phyloP scores from a whole-genome alignment of 2,797 vertebrate species.

The Syndactyla subalaris region DNA sequence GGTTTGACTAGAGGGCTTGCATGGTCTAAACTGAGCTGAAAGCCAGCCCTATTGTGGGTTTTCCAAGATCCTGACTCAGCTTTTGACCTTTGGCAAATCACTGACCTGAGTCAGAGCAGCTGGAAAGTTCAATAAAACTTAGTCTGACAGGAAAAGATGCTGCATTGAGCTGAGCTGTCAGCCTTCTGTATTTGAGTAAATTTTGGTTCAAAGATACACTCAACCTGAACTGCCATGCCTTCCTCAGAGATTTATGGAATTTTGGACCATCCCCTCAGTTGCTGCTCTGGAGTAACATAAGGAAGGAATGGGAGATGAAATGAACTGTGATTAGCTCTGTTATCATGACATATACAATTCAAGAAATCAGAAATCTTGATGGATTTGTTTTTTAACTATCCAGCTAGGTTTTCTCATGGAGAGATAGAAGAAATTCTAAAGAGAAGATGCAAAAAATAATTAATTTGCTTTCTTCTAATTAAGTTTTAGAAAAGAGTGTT shows the following conservation, averaged over 20 bases:
- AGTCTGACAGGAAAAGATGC: constrained; percentile 17
- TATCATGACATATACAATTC: background rate
- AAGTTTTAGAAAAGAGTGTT: background rate
- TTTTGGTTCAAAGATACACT: constrained; percentile 19
- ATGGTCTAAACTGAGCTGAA: background rate
- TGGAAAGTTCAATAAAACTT: constrained; percentile 44
- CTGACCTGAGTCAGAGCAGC: constrained; percentile 51
- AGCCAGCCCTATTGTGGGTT: constrained; percentile 19
- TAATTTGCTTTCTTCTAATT: background rate
- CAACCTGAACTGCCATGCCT: background rate
- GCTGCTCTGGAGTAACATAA: background rate
- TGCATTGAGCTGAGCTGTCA: background rate
- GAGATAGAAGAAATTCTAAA: background rate
- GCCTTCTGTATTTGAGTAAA: constrained; percentile 5
- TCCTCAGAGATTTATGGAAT: background rate
- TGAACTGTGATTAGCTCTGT: background rate
- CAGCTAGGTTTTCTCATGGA: background rate
- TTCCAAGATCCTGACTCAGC: constrained; percentile 52
- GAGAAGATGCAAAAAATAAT: background rate
- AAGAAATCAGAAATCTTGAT: background rate
- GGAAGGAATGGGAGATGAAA: background rate
- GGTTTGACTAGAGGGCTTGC: constrained; percentile 12
- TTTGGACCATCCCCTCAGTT: background rate
- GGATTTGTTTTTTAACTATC: background rate
- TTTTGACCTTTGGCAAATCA: constrained; percentile 58